Evolutionary conservation across 2,888 invertebrate species (phyloP).

Genomic region (Polymixis flavicincta): DNA sequence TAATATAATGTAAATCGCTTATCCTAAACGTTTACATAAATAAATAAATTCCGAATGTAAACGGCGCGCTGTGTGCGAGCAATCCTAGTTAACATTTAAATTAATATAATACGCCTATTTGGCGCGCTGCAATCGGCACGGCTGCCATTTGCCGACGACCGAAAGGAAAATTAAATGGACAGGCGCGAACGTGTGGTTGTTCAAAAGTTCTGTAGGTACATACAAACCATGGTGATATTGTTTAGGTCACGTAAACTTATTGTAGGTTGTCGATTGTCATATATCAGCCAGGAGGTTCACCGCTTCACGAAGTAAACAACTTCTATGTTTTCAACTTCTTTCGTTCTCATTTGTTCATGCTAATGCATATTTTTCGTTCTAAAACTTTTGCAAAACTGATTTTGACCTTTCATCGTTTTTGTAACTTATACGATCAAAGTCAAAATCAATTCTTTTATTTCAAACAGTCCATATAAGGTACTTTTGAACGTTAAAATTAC

Average conservation of each 20-base stretch:
- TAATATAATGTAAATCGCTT: slow-evolving; percentile 14
- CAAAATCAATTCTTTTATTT: too few relatives aligned
- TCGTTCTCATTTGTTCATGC: background rate
- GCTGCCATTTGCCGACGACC: slow-evolving; percentile 69
- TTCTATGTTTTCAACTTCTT: background rate
- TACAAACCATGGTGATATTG: background rate
- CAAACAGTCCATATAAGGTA: too few relatives aligned
- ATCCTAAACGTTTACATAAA: slow-evolving; percentile 21
- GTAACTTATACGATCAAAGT: too few relatives aligned
- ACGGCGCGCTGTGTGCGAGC: slow-evolving; percentile 46
- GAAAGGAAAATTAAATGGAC: slow-evolving; percentile 64
- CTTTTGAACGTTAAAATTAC: too few relatives aligned
- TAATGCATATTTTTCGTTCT: background rate
- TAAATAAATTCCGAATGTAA: slow-evolving; percentile 55
- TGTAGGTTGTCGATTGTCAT: background rate
- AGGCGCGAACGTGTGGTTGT: slow-evolving; percentile 31
- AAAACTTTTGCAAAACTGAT: background rate
- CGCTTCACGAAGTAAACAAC: background rate
- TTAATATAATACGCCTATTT: slow-evolving; percentile 71
- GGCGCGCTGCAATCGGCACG: slow-evolving; percentile 69
- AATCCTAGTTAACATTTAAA: slow-evolving; percentile 66
- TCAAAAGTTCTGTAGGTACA: slow-evolving; percentile 48
- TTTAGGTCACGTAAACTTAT: background rate
- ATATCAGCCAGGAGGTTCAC: background rate
- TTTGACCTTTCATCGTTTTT: too few relatives aligned